phyloP scores from a whole-genome alignment of 2,888 invertebrate species.

The Heterodera filipjevi region DNA sequence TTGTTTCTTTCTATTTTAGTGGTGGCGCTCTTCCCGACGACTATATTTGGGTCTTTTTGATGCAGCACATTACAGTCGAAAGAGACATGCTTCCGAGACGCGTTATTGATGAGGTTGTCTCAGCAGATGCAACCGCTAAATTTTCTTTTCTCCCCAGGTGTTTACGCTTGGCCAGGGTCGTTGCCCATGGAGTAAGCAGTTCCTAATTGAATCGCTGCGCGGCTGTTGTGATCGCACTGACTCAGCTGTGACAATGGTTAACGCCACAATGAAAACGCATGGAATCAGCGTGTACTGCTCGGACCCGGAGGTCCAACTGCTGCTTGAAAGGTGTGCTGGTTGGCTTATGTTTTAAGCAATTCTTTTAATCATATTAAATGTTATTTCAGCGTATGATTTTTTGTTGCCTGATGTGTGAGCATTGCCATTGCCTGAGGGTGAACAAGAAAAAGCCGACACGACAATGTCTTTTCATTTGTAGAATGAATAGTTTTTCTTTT shows the following conservation, averaged over 20 bases:
- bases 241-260: not conserved
- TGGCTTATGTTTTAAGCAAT: not conserved
- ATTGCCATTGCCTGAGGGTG: no score
- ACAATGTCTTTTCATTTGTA: no score
- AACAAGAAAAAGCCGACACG: no score
- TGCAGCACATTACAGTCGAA: not conserved
- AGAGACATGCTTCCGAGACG: not conserved
- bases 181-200: conserved; percentile 26
- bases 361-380: no score
- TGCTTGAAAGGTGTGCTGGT: not conserved
- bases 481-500: no score
- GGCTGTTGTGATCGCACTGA: not conserved
- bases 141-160: not conserved
- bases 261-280: conserved; percentile 14
- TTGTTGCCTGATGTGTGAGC: no score
- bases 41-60: conserved; percentile 21
- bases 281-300: not conserved
- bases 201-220: conserved; percentile 18
- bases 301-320: conserved; percentile 3
- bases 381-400: no score
- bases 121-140: not conserved
- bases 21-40: conserved; percentile 18
- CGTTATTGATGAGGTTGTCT: conserved; percentile 8
- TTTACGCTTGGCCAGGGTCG: conserved; percentile 18
- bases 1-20: not conserved